Evolutionary conservation across 1,140 invertebrate species (phyloP), one percentile per base, ranked within the genome.

Genomic region (Zelostemma sp.): DNA sequence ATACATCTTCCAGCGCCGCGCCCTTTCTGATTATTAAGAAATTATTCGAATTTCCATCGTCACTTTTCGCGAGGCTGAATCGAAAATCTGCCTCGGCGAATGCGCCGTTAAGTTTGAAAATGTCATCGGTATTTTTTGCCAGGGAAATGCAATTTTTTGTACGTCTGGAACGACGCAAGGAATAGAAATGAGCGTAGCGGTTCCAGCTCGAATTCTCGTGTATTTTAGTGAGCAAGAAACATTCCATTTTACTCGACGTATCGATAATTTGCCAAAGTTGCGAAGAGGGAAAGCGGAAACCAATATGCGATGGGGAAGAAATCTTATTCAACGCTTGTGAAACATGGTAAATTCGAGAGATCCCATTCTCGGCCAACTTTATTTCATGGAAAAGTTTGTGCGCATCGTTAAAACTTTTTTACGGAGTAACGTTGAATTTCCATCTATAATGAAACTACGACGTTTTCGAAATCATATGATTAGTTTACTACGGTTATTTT

Each of bases 361-460:
- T 46, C 43, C 17, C 38, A 15, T 60, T 60, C 15, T 51, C 17
- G 12, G 14, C 38, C 41, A 46, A 60, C 57, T 45, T 60, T 38
- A 38, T 50, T 50, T 43, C 16, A 45, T 21, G 15, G 3, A 16
- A 21, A 46, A 60, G 47, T 60, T 60, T 51, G 28, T 51, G 16
- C 45, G 19, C n/a, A n/a, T 35, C 57, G 38, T 60, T 60, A 45
- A 60, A 60, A 60, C 38, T n/a, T 60, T 60, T 33, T 14, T 8
- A 6, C 48, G 51, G 38, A 15, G 48, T 40, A 46, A 35, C 31
- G 15, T 33, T 28, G 47, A 15, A 60, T 60, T 46, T 35, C 0
- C 43, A 60, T 47, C 33, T 60, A 17, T 50, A 59, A 59, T 21
- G 56, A 50, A 59, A 59, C 21, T 43, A 45, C 21, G 38, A 50